Evolutionary conservation across 1,140 invertebrate genomes (phyloP).

Genomic region (Bathynomus jamesi): DNA sequence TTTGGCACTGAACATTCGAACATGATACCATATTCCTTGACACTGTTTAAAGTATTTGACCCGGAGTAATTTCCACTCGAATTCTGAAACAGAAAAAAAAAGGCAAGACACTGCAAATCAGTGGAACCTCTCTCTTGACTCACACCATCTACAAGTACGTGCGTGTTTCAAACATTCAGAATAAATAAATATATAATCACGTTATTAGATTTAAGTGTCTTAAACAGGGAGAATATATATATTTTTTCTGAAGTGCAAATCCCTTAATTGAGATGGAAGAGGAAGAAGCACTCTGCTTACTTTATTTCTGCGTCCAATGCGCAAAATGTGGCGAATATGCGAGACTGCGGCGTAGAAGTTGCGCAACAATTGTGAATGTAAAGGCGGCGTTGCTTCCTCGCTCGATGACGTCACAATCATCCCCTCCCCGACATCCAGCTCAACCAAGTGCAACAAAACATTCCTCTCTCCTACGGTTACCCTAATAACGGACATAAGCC

Average conservation of each 20-base stretch:
- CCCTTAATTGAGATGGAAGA: too few species aligned
- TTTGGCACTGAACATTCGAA: constrained; percentile 38
- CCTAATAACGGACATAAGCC: too few species aligned
- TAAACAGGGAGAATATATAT: too few species aligned
- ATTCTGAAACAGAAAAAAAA: too few species aligned
- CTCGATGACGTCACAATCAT: constrained; percentile 39
- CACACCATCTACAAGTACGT: too few species aligned
- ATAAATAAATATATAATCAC: too few species aligned
- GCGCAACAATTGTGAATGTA: constrained; percentile 38
- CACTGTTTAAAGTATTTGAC: constrained; percentile 34
- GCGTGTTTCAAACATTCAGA: too few species aligned
- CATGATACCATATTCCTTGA: constrained; percentile 43
- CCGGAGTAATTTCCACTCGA: constrained; percentile 14
- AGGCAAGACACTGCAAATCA: too few species aligned
- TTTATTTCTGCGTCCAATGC: constrained; percentile 38
- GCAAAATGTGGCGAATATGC: constrained; percentile 42
- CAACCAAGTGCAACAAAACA: constrained; percentile 42
- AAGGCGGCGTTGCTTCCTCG: background rate
- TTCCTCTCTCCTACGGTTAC: constrained; percentile 41
- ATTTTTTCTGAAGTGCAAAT: too few species aligned
- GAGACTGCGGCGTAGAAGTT: constrained; percentile 42
- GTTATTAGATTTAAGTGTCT: too few species aligned
- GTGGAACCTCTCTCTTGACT: too few species aligned
- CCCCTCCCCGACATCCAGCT: constrained; percentile 43
- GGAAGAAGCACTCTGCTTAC: too few species aligned